Evolutionary conservation across 35 echinoderm and acorn worm species (phyloP).

Genomic region (Stichopus chloronotus): DNA sequence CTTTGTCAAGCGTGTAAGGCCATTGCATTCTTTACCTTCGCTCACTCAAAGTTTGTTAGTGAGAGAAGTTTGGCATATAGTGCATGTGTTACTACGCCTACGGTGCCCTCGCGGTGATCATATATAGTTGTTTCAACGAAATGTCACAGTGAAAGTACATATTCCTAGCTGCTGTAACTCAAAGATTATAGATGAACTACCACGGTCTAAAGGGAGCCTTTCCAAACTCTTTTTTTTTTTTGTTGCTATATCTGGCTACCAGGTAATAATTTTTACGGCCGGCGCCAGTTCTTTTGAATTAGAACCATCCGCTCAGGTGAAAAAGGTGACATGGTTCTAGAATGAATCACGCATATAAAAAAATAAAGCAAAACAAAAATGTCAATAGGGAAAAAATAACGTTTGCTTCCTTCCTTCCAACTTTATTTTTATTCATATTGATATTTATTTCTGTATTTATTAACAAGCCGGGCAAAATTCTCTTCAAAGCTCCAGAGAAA

Average conservation of each 20-base stretch:
- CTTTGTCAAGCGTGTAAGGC: no score
- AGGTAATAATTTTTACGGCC: neutral
- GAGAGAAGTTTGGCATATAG: no score
- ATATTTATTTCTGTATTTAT: neutral
- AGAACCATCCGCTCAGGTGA: constrained; percentile 46
- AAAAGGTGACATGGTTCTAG: constrained; percentile 37
- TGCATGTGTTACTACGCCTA: no score
- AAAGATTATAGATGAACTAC: neutral
- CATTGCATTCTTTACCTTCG: no score
- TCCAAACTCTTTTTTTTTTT: constrained; percentile 21
- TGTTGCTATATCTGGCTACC: neutral
- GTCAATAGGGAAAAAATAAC: constrained; percentile 9
- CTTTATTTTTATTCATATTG: neutral
- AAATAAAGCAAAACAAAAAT: neutral
- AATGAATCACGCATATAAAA: constrained; percentile 46
- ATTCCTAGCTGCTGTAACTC: neutral
- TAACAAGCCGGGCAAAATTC: constrained; percentile 16
- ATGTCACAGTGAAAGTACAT: no score
- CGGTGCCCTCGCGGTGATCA: no score
- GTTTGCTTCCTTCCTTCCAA: constrained; percentile 15
- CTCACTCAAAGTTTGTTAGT: no score
- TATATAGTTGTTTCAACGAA: no score
- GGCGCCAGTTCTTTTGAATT: constrained; percentile 1
- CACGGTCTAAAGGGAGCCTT: neutral
- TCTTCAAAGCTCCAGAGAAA: constrained; percentile 46